A percentile compares a stretch with the other conserved stretches of the same genome.
phyloP scores from a whole-genome alignment of 2,113 vertebrate genomes.

The Scytalopus superciliaris region DNA sequence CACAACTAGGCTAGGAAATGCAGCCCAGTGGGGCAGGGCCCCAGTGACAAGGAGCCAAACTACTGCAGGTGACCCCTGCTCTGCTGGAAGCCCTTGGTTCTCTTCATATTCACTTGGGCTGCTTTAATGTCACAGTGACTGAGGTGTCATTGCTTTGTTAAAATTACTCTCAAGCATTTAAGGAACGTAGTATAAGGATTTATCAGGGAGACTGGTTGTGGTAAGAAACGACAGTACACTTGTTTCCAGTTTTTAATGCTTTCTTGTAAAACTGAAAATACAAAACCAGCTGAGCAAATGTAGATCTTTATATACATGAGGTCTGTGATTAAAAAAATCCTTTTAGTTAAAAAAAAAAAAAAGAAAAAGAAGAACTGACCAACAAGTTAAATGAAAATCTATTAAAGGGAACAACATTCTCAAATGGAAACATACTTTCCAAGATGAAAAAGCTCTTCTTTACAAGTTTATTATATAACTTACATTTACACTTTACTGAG shows the following conservation, averaged over 20 bases:
- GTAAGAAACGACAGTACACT: slow-evolving; percentile 48
- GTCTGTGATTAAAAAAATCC: slow-evolving; percentile 76
- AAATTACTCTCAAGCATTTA: not conserved
- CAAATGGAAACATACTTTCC: slow-evolving; percentile 52
- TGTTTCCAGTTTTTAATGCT: slow-evolving; percentile 84
- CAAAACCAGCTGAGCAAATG: slow-evolving; percentile 76
- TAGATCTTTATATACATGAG: slow-evolving; percentile 81
- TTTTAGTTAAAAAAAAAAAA: slow-evolving; percentile 34
- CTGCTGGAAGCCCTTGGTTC: not conserved
- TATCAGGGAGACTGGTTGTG: not conserved
- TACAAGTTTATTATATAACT: slow-evolving; percentile 74
- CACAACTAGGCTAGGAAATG: not conserved
- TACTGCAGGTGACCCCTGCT: not conserved
- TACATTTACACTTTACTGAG: slow-evolving; percentile 71
- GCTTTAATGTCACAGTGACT: not conserved
- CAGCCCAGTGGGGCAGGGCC: not conserved
- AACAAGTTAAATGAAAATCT: slow-evolving; percentile 48
- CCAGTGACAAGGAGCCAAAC: not conserved
- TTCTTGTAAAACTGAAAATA: slow-evolving; percentile 83
- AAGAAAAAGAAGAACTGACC: not conserved
- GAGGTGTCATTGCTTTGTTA: not conserved
- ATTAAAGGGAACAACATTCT: slow-evolving; percentile 57
- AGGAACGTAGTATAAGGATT: not conserved
- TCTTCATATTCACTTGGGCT: not conserved
- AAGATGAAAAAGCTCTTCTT: slow-evolving; percentile 38